These are phyloP conservation scores for Xylocampa areola DNA, from an alignment of 2,888 invertebrate genomes.

Conservation along the genomic window DNA sequence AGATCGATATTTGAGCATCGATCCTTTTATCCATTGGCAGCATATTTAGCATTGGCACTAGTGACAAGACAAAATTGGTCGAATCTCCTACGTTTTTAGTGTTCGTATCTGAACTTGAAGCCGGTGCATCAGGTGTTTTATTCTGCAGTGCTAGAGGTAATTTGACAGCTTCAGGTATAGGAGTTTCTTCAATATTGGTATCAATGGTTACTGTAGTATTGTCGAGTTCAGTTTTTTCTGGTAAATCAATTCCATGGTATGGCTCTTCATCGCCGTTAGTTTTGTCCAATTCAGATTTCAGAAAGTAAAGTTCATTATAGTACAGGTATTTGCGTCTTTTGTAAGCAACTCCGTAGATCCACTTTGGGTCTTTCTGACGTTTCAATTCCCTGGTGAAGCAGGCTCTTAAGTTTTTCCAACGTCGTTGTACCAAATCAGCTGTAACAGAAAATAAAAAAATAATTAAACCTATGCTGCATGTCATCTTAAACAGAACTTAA, in stretches of 20 bases:
- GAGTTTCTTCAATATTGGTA: conserved; percentile 15
- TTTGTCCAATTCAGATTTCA: conserved; percentile 9
- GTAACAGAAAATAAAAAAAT: conserved; percentile 4
- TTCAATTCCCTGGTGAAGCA: conserved; percentile 31
- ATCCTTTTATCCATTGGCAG: conserved; percentile 26
- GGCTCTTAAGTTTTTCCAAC: conserved; percentile 35
- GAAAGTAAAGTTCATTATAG: conserved; percentile 17
- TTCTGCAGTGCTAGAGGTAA: neutral
- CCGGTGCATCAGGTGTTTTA: no score
- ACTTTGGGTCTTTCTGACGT: conserved; percentile 38
- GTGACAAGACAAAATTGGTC: conserved; percentile 32
- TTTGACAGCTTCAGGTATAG: neutral
- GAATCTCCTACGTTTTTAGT: conserved; percentile 18
- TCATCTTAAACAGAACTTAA: no score
- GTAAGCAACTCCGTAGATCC: conserved; percentile 22
- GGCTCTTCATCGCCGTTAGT: neutral
- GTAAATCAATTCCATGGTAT: conserved; percentile 14
- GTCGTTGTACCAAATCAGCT: conserved; percentile 7
- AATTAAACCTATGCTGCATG: no score
- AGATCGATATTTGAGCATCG: conserved; percentile 26
- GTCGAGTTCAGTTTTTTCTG: conserved; percentile 2
- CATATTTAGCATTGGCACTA: conserved; percentile 34
- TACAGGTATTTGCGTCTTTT: conserved; percentile 36
- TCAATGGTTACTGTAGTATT: conserved; percentile 12
- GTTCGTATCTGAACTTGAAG: neutral